A percentile compares a stretch with the other conserved stretches of the same genome.
phyloP scores from a whole-genome alignment of 2,797 vertebrate species.

The Meda fulgida region DNA sequence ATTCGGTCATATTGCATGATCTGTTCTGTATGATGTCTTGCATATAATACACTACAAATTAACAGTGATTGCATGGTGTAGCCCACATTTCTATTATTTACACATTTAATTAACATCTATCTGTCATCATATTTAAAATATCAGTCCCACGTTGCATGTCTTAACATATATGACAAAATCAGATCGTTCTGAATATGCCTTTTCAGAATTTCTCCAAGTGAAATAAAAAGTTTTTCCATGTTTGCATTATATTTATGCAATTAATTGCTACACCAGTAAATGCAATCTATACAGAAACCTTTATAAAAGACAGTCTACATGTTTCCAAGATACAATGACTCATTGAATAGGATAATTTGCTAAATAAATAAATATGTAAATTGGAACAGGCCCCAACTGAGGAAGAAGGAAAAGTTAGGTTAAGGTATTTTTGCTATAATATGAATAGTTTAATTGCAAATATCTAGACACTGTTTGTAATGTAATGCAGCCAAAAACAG shows the following conservation, averaged over 20 bases:
- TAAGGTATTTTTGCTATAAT: not conserved
- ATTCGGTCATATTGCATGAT: not conserved
- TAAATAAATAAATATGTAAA: not conserved
- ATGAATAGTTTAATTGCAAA: not conserved
- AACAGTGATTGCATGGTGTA: not conserved
- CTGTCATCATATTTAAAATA: not conserved
- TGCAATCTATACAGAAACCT: not conserved
- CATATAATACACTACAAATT: not conserved
- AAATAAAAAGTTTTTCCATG: not conserved
- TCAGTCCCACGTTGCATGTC: not conserved
- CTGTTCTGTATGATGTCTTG: not conserved
- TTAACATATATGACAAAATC: not conserved
- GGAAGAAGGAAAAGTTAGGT: not conserved
- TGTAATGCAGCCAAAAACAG: not conserved
- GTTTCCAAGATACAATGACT: not conserved
- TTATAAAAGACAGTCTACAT: not conserved
- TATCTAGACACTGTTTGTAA: not conserved
- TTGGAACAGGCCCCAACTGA: not conserved
- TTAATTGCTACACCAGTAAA: not conserved
- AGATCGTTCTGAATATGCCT: too few species aligned
- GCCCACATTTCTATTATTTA: not conserved
- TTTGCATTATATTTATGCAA: not conserved
- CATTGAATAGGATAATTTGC: not conserved
- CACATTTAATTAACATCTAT: not conserved
- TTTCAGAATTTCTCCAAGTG: not conserved